Base-by-base conservation (phyloP, 1,140 invertebrate species). In the Anagrus nilaparvatae region DNA sequence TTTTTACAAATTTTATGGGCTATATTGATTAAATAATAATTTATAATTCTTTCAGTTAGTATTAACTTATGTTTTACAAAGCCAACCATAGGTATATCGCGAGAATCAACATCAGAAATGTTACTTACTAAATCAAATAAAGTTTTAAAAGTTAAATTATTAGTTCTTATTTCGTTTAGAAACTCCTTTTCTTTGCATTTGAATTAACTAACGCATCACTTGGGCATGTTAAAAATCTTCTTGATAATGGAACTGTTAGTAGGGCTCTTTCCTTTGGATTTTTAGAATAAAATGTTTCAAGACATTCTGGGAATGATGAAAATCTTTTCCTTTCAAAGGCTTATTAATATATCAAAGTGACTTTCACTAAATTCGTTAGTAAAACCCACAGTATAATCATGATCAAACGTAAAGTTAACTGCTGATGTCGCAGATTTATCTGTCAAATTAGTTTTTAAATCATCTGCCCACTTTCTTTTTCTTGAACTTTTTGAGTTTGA, bases 341-440 rank as follows among this genome's bases (percentile, higher is more conserved):
- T n/a, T 17, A 44, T 21, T 14, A 21, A 44, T 17, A 34, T 35
- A 9, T 27, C 34, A 8, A 44, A 9, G 21, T 44, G 32, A 3
- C 34, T 20, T 17, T 31, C 10, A 12, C 37, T 28, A n/a, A 38
- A 44, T 8, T 44, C 35, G 2, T 24, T 30, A 17, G 32, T 37
- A n/a, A 5, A 13, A 13, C 13, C 37, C 13, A 38, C 13, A n/a
- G 31, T 23, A 9, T 19, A 32, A 32, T 38, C 19, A 9, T 44
- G 28, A 3, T 38, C 34, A 10, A 30, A 19, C 13, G 38, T 12
- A 8, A 31, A 17, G 3, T 31, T 25, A 24, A 16, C 25, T 5
- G 20, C 34, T 24, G 24, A 20, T 9, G n/a, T 1, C n/a, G 16
- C 24, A 14, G 2, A 9, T 6, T 2, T 24, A 9, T 14, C 14